Conservation (phyloP, 2,888 invertebrate species). For the Teleiodes luculella region DNA sequence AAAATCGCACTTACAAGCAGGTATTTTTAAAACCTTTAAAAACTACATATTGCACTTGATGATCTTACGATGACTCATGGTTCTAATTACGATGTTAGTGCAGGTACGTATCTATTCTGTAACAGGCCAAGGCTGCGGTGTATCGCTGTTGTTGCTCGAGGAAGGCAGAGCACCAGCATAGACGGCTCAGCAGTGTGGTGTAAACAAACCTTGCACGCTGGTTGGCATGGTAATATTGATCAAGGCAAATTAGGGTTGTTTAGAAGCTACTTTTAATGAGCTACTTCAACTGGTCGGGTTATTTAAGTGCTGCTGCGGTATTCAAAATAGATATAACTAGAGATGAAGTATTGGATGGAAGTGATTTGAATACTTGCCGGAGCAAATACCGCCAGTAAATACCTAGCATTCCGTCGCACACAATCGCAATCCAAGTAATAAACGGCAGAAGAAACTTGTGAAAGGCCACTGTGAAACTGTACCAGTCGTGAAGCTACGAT, state of each 20-base stretch:
- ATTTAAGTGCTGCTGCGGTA: too few species aligned
- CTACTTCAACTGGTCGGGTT: too few species aligned
- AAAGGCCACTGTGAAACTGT: constrained; percentile 25
- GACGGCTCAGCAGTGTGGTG: constrained; percentile 11
- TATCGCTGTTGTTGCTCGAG: not conserved
- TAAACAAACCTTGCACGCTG: constrained; percentile 13
- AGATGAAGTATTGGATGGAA: not conserved
- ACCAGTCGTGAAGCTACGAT: constrained; percentile 29
- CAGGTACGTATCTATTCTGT: not conserved
- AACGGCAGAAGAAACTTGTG: constrained; percentile 26
- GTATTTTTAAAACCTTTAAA: too few species aligned
- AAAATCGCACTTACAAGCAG: too few species aligned
- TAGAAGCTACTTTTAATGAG: too few species aligned
- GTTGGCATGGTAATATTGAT: constrained; percentile 56
- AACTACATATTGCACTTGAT: too few species aligned
- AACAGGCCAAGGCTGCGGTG: not conserved
- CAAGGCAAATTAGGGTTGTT: too few species aligned
- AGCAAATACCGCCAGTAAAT: constrained; percentile 31
- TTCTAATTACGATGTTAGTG: not conserved
- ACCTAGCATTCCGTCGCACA: constrained; percentile 31
- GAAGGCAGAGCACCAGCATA: not conserved
- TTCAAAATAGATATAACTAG: too few species aligned
- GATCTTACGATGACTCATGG: not conserved
- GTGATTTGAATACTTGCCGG: not conserved
- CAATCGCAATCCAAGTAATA: constrained; percentile 25